Evolutionary conservation across 2,888 invertebrate genomes (phyloP).

Genomic region (Drosophila hawaiiensis): DNA sequence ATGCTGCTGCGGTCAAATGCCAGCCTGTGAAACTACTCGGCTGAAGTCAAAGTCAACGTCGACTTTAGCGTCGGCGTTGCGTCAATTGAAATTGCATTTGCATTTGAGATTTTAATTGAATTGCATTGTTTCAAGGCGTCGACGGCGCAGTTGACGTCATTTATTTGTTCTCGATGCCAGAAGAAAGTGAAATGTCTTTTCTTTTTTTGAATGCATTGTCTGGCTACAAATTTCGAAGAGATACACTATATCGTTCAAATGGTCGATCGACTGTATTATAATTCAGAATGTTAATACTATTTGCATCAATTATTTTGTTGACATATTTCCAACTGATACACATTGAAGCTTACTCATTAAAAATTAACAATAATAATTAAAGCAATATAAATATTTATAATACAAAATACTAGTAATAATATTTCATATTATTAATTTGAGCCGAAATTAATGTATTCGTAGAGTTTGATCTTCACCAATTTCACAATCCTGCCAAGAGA

Average conservation of each 20-base stretch:
- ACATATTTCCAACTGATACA: background rate
- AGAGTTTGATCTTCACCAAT: too few relatives aligned
- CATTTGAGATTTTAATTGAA: slow-evolving; percentile 67
- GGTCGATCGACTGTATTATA: background rate
- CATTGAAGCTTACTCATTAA: background rate
- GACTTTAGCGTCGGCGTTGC: slow-evolving; percentile 18
- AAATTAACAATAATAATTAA: background rate
- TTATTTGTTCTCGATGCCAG: slow-evolving; percentile 21
- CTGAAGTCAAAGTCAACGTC: slow-evolving; percentile 1
- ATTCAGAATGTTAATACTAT: background rate
- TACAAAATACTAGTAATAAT: background rate
- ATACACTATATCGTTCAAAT: background rate
- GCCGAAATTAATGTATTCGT: background rate
- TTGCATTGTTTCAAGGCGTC: slow-evolving; percentile 63
- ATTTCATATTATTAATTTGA: background rate
- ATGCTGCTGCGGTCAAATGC: slow-evolving; percentile 46
- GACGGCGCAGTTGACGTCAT: slow-evolving; percentile 22
- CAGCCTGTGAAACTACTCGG: background rate
- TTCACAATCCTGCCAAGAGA: background rate
- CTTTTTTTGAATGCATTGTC: background rate
- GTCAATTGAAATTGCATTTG: slow-evolving; percentile 67
- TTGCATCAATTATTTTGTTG: background rate
- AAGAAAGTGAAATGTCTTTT: slow-evolving; percentile 28
- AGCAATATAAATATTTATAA: background rate
- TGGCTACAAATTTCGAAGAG: background rate